Evolutionary conservation across 2,888 invertebrate species (phyloP), one percentile per base, ranked within the genome.

Genomic region (Tinea pellionella): DNA sequence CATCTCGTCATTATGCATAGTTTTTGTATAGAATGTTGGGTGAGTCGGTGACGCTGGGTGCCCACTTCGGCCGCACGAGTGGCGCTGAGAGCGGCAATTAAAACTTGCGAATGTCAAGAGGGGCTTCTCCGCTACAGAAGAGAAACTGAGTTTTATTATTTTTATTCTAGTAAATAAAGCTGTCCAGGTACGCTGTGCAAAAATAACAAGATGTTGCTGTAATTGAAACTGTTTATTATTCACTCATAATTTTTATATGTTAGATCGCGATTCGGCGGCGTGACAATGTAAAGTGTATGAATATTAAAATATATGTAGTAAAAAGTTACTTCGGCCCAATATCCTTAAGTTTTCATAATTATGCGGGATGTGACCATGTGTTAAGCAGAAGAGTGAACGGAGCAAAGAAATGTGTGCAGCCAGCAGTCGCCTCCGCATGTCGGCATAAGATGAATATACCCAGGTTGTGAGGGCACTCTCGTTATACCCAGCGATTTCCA

Each of bases 31-130:
- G 57, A n/a, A 68, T 73, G 68, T 69, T 67, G 72, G 70, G 67
- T 61, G 60, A 55, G 72, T 55, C 65, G 68, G 71, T 74, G 75
- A 70, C 74, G 74, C 69, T 68, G 66, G 66, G 68, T 68, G 71
- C 71, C 77, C 81, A 75, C 80, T 76, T 70, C 71, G 70, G 74
- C 78, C 81, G 73, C 80, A 70, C 55, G 60, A 61, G 61, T 61
- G 61, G 47, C 69, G 72, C 75, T 70, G 75, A 83, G 84, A 77
- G 79, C 73, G 74, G 84, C 86, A 86, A 86, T 86, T 86, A 86
- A 84, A 86, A 86, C 80, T 85, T 84, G 80, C 82, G 78, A 84
- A 85, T 85, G 86, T 85, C 84, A 83, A 85, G 83, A 73, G 74
- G 32, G 62, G 13, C 60, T 61, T 47, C 47, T 43, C 47, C 12